phyloP scores from a whole-genome alignment of 2,113 vertebrate species.

The Zootoca vivipara region DNA sequence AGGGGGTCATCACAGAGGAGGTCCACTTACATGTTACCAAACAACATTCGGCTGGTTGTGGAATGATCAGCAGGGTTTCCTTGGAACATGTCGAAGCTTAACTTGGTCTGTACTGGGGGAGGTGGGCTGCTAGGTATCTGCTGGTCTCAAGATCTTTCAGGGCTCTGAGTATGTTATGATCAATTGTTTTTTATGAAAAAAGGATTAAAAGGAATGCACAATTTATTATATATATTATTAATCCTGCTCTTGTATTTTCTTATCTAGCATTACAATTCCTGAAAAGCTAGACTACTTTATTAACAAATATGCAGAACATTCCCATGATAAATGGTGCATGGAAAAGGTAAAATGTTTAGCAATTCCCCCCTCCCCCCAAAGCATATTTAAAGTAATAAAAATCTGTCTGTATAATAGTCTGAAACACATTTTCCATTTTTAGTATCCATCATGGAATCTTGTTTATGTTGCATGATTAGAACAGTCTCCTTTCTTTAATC shows the following conservation, averaged over 20 bases:
- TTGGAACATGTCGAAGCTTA: no score
- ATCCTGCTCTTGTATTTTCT: slow-evolving; percentile 28
- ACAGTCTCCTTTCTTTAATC: not conserved
- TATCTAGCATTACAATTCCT: slow-evolving; percentile 86
- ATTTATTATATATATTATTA: not conserved
- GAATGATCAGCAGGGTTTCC: no score
- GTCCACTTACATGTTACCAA: no score
- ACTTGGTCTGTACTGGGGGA: no score
- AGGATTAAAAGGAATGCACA: not conserved
- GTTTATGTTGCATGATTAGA: not conserved
- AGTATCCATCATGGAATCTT: not conserved
- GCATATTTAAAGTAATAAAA: not conserved
- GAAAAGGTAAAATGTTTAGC: slow-evolving; percentile 85
- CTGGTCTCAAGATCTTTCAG: no score
- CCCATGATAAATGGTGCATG: slow-evolving; percentile 95
- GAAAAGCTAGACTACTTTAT: slow-evolving; percentile 95
- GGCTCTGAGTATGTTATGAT: no score
- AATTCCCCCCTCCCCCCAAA: not conserved
- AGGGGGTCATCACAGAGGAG: no score
- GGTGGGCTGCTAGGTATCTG: no score
- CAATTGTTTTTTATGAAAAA: not conserved
- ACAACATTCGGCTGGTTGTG: no score
- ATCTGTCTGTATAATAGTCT: rapidly evolving
- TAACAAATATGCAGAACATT: slow-evolving; percentile 95
- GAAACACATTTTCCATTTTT: not conserved